These are phyloP conservation scores for Pandemis cinnamomeana DNA, from an alignment of 2,888 invertebrate genomes.

Conservation along the genomic window DNA sequence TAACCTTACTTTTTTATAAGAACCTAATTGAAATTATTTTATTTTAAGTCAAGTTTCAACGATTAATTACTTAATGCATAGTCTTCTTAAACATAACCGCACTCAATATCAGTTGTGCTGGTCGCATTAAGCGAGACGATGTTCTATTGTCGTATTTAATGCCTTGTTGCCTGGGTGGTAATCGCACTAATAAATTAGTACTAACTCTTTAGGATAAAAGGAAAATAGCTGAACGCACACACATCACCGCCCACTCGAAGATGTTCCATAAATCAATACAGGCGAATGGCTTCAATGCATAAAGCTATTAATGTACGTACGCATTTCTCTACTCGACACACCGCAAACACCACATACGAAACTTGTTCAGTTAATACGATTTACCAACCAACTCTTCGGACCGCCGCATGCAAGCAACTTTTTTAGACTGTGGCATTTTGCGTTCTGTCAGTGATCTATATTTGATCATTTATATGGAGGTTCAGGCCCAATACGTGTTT, in stretches of 20 bases:
- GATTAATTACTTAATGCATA: too few relatives aligned
- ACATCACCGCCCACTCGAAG: slow-evolving; percentile 69
- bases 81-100: background rate
- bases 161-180: slow-evolving; percentile 40
- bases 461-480: slow-evolving; percentile 48
- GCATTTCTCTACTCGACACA: slow-evolving; percentile 39
- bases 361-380: slow-evolving; percentile 25
- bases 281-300: slow-evolving; percentile 66
- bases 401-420: background rate
- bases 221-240: slow-evolving; percentile 58
- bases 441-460: slow-evolving; percentile 36
- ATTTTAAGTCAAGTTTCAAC: too few relatives aligned
- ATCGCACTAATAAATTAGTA: slow-evolving; percentile 42
- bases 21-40: too few relatives aligned
- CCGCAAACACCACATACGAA: slow-evolving; percentile 44
- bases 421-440: slow-evolving; percentile 45
- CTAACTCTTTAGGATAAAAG: slow-evolving; percentile 48
- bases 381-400: slow-evolving; percentile 18
- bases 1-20: too few relatives aligned
- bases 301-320: slow-evolving; percentile 59
- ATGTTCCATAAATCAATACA: slow-evolving; percentile 69
- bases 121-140: slow-evolving; percentile 32
- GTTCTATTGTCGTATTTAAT: slow-evolving; percentile 41
- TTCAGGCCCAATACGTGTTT: slow-evolving; percentile 59
- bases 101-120: slow-evolving; percentile 13